These are phyloP conservation scores for Pagrus major DNA, from an alignment of 2,113 vertebrate species.

Conservation along the genomic window DNA sequence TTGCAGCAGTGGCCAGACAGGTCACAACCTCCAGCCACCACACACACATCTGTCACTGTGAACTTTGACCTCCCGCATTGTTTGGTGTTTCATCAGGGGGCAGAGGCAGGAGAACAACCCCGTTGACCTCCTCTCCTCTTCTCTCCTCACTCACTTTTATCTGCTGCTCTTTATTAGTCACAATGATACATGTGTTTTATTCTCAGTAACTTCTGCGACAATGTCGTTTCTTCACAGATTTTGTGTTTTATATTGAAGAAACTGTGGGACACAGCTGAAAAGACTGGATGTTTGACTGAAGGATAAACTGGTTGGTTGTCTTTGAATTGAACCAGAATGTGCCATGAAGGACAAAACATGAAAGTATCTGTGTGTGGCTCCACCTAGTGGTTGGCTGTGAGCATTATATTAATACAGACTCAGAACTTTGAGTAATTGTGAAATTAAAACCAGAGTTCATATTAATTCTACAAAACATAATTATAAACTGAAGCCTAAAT, in stretches of 20 bases:
- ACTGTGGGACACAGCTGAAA: conserved; percentile 10
- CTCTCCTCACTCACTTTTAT: background rate
- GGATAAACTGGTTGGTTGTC: conserved; percentile 19
- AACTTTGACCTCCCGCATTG: conserved; percentile 46
- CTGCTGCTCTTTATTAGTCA: background rate
- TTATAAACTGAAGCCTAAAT: background rate
- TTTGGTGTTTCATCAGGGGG: background rate
- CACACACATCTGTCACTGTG: conserved; percentile 46
- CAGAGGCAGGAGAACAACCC: background rate
- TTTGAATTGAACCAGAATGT: background rate
- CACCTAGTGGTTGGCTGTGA: conserved; percentile 39
- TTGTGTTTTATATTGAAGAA: background rate
- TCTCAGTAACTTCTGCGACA: background rate
- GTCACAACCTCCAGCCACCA: conserved; percentile 33
- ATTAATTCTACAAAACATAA: too few relatives aligned
- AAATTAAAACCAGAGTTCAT: background rate
- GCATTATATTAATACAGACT: background rate
- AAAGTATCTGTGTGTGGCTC: conserved; percentile 20
- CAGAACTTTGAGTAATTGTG: background rate
- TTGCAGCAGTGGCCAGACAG: conserved; percentile 35
- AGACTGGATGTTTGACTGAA: conserved; percentile 2
- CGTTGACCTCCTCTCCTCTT: background rate
- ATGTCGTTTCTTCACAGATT: background rate
- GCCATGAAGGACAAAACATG: background rate
- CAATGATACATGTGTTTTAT: background rate